Evolutionary conservation across 2,888 invertebrate species (phyloP).

Genomic region (Athrips mouffetella): DNA sequence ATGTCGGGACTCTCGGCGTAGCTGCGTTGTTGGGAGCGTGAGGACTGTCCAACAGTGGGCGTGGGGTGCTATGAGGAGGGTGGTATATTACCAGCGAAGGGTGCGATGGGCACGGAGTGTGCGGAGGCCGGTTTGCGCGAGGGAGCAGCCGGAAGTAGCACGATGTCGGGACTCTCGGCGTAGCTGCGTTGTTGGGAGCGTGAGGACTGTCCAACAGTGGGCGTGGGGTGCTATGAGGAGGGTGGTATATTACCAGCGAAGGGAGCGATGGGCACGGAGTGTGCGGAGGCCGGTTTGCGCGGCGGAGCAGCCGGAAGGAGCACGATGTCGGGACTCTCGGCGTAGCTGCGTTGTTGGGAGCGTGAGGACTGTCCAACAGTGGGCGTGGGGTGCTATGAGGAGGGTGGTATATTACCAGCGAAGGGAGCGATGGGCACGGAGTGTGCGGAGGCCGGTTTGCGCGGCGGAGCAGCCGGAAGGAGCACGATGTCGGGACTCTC

Average conservation of each 20-base stretch:
- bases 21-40: too few relatives aligned
- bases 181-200: too few relatives aligned
- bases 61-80: too few relatives aligned
- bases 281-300: slow-evolving; percentile 61
- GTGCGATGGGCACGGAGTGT: too few relatives aligned
- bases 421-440: slow-evolving; percentile 41
- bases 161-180: too few relatives aligned
- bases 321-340: slow-evolving; percentile 87
- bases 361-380: background rate
- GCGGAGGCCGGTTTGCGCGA: too few relatives aligned
- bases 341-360: slow-evolving; percentile 82
- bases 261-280: slow-evolving; percentile 53
- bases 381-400: slow-evolving; percentile 1
- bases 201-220: too few relatives aligned
- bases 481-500: slow-evolving; percentile 87
- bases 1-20: too few relatives aligned
- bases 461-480: slow-evolving; percentile 77
- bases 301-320: slow-evolving; percentile 79
- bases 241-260: slow-evolving; percentile 53
- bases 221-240: too few relatives aligned
- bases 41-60: too few relatives aligned
- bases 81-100: too few relatives aligned
- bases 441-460: slow-evolving; percentile 44
- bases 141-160: too few relatives aligned
- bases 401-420: slow-evolving; percentile 45